Evolutionary conservation across 2,113 vertebrate species (phyloP).

Genomic region (Microtus montanus): DNA sequence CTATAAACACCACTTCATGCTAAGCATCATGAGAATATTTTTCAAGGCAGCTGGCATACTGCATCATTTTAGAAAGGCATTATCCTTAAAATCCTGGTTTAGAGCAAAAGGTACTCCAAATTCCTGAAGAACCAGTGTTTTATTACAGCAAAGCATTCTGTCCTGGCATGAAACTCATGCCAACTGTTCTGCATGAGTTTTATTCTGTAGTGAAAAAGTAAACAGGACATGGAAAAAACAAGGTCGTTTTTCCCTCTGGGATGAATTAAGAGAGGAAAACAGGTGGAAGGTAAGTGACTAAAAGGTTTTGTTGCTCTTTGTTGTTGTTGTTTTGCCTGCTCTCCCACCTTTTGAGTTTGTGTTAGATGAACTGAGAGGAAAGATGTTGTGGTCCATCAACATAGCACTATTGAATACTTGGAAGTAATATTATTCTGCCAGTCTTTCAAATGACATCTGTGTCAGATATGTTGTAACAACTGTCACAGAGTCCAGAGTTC

Average conservation of each 20-base stretch:
- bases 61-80: background rate
- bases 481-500: background rate
- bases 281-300: background rate
- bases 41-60: background rate
- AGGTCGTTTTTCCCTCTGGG: background rate
- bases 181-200: background rate
- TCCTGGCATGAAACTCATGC: background rate
- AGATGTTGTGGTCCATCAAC: too few species aligned
- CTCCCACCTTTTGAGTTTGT: background rate
- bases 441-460: background rate
- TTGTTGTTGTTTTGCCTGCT: background rate
- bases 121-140: background rate
- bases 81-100: background rate
- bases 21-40: background rate
- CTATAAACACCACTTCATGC: background rate
- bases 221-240: background rate
- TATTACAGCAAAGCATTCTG: background rate
- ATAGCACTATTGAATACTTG: background rate
- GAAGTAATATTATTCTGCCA: background rate
- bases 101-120: background rate
- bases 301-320: background rate
- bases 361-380: background rate
- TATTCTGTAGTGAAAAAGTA: background rate
- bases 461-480: background rate
- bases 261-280: background rate